Evolutionary conservation across 2,113 vertebrate genomes (phyloP).

Genomic region (Corythornis cristatus): DNA sequence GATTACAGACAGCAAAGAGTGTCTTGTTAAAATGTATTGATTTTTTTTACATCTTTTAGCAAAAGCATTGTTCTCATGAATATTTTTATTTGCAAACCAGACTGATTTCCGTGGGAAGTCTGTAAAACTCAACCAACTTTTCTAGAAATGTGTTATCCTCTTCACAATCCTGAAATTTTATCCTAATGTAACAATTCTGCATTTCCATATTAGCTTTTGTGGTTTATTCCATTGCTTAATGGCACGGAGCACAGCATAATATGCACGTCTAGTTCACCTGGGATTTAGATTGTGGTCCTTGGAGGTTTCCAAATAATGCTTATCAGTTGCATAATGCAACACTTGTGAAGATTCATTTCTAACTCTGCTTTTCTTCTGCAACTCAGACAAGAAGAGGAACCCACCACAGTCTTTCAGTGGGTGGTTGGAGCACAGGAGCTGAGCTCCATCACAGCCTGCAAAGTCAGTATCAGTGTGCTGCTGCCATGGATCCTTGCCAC

Average conservation of each 20-base stretch:
- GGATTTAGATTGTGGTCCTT: not conserved
- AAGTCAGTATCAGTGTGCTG: not conserved
- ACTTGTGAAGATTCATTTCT: not conserved
- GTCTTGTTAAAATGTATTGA: too few species aligned
- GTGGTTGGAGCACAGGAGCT: not conserved
- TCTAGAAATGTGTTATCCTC: not conserved
- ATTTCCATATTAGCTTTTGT: not conserved
- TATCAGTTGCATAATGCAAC: not conserved
- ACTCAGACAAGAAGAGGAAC: not conserved
- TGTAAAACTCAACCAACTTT: not conserved
- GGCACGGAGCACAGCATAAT: accelerated
- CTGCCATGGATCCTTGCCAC: not conserved
- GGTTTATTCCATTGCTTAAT: not conserved
- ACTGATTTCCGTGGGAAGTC: not conserved
- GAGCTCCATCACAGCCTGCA: not conserved
- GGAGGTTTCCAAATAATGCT: not conserved
- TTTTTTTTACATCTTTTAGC: not conserved
- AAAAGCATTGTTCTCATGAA: not conserved
- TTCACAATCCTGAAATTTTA: not conserved
- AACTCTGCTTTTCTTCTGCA: not conserved
- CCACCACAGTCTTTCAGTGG: not conserved
- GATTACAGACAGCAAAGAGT: not conserved
- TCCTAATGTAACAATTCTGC: not conserved
- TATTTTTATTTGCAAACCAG: not conserved
- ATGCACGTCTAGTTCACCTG: not conserved